These are phyloP conservation scores for Limnephilus lunatus DNA, from an alignment of 2,888 invertebrate species.

Conservation along the genomic window DNA sequence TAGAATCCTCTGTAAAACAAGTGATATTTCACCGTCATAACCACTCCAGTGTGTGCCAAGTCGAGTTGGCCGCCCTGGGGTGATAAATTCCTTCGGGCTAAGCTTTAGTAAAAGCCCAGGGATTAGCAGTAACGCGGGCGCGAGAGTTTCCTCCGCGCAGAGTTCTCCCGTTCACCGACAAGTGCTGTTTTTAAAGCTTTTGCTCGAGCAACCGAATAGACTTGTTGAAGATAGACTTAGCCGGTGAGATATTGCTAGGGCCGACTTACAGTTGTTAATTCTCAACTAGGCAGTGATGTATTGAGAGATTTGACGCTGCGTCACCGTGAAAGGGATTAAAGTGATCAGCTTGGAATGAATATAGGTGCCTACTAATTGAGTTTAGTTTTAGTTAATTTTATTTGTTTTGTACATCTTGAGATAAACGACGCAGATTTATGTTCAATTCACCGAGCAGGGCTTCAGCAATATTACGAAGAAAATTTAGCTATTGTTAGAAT, in stretches of 20 bases:
- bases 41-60: constrained; percentile 16
- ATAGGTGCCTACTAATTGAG: background rate
- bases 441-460: background rate
- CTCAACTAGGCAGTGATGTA: background rate
- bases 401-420: background rate
- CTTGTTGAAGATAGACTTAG: constrained; percentile 50
- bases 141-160: constrained; percentile 55
- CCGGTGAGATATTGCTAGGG: constrained; percentile 35
- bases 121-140: constrained; percentile 56
- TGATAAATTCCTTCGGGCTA: constrained; percentile 57
- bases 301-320: background rate
- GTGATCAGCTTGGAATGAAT: background rate
- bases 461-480: background rate
- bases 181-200: constrained; percentile 41
- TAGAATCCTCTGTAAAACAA: constrained; percentile 6
- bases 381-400: background rate
- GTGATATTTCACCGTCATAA: constrained; percentile 2
- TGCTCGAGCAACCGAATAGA: constrained; percentile 25
- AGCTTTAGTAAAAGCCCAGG: constrained; percentile 52
- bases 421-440: background rate
- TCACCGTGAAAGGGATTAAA: constrained; percentile 14
- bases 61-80: constrained; percentile 19
- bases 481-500: background rate
- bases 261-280: constrained; percentile 8
- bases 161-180: constrained; percentile 53